These are phyloP conservation scores for Cantharis lateralis DNA, from an alignment of 2,888 invertebrate genomes.

Conservation along the genomic window DNA sequence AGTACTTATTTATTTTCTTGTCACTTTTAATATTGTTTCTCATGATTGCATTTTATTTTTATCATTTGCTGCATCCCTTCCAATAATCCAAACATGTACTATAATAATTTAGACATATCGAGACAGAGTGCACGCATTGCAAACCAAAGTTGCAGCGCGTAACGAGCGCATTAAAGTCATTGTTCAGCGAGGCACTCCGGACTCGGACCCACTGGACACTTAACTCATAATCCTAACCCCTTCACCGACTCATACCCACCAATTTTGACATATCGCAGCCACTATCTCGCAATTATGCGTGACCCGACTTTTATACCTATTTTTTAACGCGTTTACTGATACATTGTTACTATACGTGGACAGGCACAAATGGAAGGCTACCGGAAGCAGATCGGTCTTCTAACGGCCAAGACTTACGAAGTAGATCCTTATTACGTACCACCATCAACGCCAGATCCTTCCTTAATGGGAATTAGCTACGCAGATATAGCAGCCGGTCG, in stretches of 20 bases:
- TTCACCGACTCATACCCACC: constrained; percentile 29
- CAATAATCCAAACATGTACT: constrained; percentile 43
- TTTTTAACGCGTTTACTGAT: constrained; percentile 38
- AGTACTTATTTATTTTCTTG: constrained; percentile 43
- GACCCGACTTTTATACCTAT: constrained; percentile 20
- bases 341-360: constrained; percentile 45
- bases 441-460: constrained; percentile 57
- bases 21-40: constrained; percentile 31
- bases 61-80: constrained; percentile 57
- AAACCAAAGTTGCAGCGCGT: constrained; percentile 85
- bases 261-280: constrained; percentile 51
- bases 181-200: constrained; percentile 85
- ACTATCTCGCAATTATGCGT: constrained; percentile 50
- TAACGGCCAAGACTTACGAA: constrained; percentile 72
- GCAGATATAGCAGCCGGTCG: constrained; percentile 74
- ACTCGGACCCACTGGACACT: constrained; percentile 76
- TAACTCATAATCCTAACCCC: constrained; percentile 49
- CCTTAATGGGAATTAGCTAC: constrained; percentile 61
- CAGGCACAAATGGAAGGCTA: constrained; percentile 67
- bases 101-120: constrained; percentile 72
- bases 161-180: constrained; percentile 87
- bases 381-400: constrained; percentile 72
- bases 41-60: constrained; percentile 50
- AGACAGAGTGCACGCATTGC: constrained; percentile 83
- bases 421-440: constrained; percentile 75